Conservation (phyloP, 2,888 invertebrate genomes). For the Cheilosia impressa region DNA sequence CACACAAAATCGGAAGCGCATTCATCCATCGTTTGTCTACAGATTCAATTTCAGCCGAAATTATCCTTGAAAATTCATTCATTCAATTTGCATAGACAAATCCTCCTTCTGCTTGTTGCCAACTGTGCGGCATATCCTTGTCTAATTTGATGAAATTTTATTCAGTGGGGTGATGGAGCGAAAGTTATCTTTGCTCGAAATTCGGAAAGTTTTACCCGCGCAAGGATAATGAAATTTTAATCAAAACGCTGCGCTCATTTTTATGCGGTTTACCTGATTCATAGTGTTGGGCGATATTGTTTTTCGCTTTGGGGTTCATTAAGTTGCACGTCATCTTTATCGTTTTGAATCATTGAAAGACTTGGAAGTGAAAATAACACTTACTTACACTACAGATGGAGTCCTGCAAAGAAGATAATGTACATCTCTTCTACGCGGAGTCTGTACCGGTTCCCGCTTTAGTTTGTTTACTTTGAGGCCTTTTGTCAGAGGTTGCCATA, state of each 20-base stretch:
- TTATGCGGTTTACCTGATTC: constrained; percentile 12
- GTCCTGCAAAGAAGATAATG: constrained; percentile 4
- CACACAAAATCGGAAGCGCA: constrained; percentile 28
- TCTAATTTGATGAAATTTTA: constrained; percentile 38
- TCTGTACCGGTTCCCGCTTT: constrained; percentile 7
- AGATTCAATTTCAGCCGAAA: constrained; percentile 66
- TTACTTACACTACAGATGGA: constrained; percentile 39
- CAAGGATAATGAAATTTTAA: constrained; percentile 66
- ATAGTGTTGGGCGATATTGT: constrained; percentile 30
- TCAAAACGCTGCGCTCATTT: constrained; percentile 48
- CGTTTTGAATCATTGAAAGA: constrained; percentile 50
- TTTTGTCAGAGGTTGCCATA: constrained; percentile 61
- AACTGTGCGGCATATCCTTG: constrained; percentile 40
- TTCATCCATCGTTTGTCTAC: constrained; percentile 14
- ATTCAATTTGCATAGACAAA: constrained; percentile 68
- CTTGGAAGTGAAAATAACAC: constrained; percentile 33
- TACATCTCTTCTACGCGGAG: neutral
- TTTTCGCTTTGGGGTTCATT: constrained; percentile 58
- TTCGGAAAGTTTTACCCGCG: constrained; percentile 50
- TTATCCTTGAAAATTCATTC: constrained; percentile 65
- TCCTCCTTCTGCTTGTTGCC: constrained; percentile 15
- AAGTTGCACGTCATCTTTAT: constrained; percentile 48
- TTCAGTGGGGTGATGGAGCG: neutral
- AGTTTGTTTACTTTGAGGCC: constrained; percentile 57
- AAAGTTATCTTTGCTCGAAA: constrained; percentile 5